phyloP scores from a whole-genome alignment of 30 jellyfish, hydroid and myxozoan species.

The Aurelia sp. region DNA sequence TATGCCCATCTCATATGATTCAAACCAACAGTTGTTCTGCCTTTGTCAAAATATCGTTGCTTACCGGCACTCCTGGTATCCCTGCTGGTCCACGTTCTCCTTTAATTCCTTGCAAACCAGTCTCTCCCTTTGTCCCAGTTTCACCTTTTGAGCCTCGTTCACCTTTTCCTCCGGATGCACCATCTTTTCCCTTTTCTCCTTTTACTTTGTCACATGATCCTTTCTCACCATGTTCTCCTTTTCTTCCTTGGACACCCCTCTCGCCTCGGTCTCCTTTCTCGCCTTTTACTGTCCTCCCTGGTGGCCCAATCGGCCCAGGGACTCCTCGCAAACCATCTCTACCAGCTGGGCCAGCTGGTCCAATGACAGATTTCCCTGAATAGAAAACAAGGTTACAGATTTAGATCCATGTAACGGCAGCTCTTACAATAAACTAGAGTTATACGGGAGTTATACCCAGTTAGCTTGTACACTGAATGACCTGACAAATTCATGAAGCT shows the following conservation, averaged over 20 bases:
- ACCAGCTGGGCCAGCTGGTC: constrained; percentile 53
- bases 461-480: too few species aligned
- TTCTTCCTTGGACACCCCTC: constrained; percentile 65
- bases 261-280: constrained; percentile 72
- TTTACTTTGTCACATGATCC: constrained; percentile 63
- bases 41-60: too few species aligned
- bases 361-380: constrained; percentile 12
- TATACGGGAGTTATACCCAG: too few species aligned
- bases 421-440: too few species aligned
- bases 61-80: constrained; percentile 23
- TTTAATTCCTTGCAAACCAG: constrained; percentile 76
- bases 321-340: constrained; percentile 59
- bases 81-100: constrained; percentile 89
- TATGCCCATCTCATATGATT: too few species aligned
- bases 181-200: constrained; percentile 76
- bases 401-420: neutral
- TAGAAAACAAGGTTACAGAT: neutral
- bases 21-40: too few species aligned
- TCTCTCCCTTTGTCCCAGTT: constrained; percentile 69
- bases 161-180: constrained; percentile 79
- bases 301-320: constrained; percentile 65
- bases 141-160: constrained; percentile 75
- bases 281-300: constrained; percentile 58
- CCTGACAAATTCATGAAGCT: too few species aligned
- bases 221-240: constrained; percentile 70